phyloP scores from a whole-genome alignment of 2,888 invertebrate species.

The Phengaris alcon region DNA sequence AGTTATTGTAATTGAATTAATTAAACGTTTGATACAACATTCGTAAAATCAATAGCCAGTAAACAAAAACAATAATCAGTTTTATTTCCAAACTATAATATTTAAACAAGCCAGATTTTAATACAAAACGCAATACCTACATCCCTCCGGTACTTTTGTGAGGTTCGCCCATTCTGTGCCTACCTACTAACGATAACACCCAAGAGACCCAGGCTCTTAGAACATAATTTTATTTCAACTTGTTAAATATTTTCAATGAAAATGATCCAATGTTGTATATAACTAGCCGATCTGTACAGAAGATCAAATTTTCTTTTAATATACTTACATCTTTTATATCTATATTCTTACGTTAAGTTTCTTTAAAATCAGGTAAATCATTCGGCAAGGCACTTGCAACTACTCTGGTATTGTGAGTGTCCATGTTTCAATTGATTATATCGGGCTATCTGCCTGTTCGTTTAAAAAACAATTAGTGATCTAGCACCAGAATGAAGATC shows the following conservation, averaged over 20 bases:
- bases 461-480: too few species aligned
- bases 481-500: too few species aligned
- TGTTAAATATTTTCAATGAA: not conserved
- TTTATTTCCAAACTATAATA: too few species aligned
- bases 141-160: not conserved
- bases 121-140: not conserved
- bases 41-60: too few species aligned
- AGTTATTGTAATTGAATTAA: too few species aligned
- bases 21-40: too few species aligned
- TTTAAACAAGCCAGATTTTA: not conserved
- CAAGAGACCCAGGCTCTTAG: not conserved
- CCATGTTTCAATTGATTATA: too few species aligned
- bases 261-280: not conserved
- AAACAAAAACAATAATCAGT: too few species aligned
- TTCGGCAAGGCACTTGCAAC: too few species aligned
- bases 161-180: not conserved
- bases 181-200: not conserved
- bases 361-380: not conserved
- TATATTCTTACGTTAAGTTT: not conserved
- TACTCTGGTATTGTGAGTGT: too few species aligned
- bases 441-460: too few species aligned
- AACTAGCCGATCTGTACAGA: not conserved
- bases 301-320: not conserved
- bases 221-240: constrained; percentile 1
- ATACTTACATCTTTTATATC: not conserved